A percentile compares a stretch with the other conserved stretches of the same genome.
Conservation (phyloP, 2,113 vertebrate species). For the Camarhynchus parvulus region DNA sequence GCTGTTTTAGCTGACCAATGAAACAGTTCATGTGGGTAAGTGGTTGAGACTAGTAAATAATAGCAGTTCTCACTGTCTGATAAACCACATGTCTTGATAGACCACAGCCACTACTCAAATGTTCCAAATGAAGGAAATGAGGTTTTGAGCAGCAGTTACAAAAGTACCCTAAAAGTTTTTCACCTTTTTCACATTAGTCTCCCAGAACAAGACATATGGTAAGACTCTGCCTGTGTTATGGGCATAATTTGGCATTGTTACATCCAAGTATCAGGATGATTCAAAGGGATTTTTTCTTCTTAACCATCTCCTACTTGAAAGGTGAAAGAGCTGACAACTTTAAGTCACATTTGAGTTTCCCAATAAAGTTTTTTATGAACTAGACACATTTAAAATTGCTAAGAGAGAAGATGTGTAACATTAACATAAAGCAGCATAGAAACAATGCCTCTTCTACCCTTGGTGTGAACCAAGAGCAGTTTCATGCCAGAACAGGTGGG, state of each 20-base stretch:
- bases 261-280: not conserved
- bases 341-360: not conserved
- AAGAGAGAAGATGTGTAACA: not conserved
- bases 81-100: not conserved
- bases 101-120: not conserved
- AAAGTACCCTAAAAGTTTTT: slow-evolving; percentile 4
- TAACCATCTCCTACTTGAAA: not conserved
- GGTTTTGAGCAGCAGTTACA: slow-evolving; percentile 42
- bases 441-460: not conserved
- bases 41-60: slow-evolving; percentile 21
- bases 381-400: not conserved
- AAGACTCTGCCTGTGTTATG: not conserved
- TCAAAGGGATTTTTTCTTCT: not conserved
- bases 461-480: not conserved
- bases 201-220: not conserved
- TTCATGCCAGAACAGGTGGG: not conserved
- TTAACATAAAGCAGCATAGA: not conserved
- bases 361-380: not conserved
- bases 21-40: not conserved
- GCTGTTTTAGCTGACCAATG: not conserved
- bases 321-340: not conserved
- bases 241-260: not conserved
- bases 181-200: not conserved
- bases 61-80: slow-evolving; percentile 24
- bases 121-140: slow-evolving; percentile 26